Percentiles rank a stretch among this genome's conserved stretches.
These are phyloP conservation scores for Agraylea sexmaculata DNA, from an alignment of 1,140 invertebrate species.

Conservation along the genomic window DNA sequence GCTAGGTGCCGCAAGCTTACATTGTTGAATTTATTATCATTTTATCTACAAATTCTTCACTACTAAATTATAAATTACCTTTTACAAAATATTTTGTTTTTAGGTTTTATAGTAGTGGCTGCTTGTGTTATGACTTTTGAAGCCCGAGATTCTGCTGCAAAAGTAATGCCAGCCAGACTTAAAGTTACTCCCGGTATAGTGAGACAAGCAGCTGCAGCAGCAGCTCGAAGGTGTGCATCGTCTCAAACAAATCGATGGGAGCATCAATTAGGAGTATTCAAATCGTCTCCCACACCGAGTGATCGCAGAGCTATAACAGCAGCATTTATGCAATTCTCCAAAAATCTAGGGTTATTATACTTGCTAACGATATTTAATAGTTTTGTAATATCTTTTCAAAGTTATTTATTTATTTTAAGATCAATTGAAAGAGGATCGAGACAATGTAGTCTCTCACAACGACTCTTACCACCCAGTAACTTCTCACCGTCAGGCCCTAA, in stretches of 20 bases:
- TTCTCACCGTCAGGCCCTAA: conserved; percentile 27
- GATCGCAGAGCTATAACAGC: conserved; percentile 52
- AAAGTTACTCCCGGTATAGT: conserved; percentile 45
- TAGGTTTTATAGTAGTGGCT: conserved; percentile 84
- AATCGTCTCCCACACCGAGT: conserved; percentile 38
- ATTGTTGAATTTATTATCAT: background rate
- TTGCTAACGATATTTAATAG: background rate
- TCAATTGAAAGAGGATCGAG: conserved; percentile 7
- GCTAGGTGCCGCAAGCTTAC: no score
- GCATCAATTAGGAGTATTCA: conserved; percentile 50
- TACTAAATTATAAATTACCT: conserved; percentile 2
- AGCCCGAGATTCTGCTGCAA: conserved; percentile 74
- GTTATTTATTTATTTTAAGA: conserved; percentile 5
- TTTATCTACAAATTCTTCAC: background rate
- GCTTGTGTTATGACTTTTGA: conserved; percentile 94
- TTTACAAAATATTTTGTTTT: conserved; percentile 22
- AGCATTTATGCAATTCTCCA: conserved; percentile 58
- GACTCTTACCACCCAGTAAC: conserved; percentile 12
- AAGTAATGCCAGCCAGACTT: conserved; percentile 68
- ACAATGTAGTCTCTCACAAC: conserved; percentile 8
- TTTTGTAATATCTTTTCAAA: background rate
- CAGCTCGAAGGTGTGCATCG: conserved; percentile 23
- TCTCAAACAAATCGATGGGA: conserved; percentile 46
- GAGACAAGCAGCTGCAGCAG: conserved; percentile 27
- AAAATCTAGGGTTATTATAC: conserved; percentile 38